Evolutionary conservation across 2,888 invertebrate species (phyloP).

Genomic region (Pteria penguin): DNA sequence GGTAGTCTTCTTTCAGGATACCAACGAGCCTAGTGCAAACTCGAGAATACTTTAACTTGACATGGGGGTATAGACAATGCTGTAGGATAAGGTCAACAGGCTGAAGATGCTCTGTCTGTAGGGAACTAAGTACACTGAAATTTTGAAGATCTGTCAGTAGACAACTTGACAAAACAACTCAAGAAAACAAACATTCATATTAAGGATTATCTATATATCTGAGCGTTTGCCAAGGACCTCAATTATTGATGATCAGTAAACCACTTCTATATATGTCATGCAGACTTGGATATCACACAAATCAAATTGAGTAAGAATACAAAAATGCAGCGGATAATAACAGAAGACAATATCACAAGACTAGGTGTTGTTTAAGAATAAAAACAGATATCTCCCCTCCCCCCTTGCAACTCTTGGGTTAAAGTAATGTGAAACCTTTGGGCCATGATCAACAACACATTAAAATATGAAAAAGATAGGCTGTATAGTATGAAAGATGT

Average conservation of each 20-base stretch:
- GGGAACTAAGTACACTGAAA: slow-evolving; percentile 48
- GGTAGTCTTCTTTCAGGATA: slow-evolving; percentile 72
- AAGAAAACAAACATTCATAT: background rate
- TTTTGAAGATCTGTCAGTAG: background rate
- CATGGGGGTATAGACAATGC: slow-evolving; percentile 73
- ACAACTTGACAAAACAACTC: background rate
- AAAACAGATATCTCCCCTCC: no score
- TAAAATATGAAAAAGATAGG: no score
- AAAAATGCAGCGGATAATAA: no score
- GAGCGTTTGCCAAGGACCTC: background rate
- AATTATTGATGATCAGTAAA: background rate
- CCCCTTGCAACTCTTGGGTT: no score
- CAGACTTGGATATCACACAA: no score
- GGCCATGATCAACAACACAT: no score
- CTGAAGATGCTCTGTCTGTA: slow-evolving; percentile 54
- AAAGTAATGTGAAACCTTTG: no score
- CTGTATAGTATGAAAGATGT: no score
- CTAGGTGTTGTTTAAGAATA: no score
- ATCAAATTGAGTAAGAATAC: no score
- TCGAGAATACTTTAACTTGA: slow-evolving; percentile 62
- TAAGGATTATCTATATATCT: background rate
- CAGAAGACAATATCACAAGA: no score
- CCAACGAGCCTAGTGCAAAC: slow-evolving; percentile 71
- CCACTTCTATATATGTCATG: no score
- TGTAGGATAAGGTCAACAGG: slow-evolving; percentile 66